These are phyloP conservation scores for Meghimatium bilineatum DNA, from an alignment of 2,888 invertebrate species.

Conservation along the genomic window DNA sequence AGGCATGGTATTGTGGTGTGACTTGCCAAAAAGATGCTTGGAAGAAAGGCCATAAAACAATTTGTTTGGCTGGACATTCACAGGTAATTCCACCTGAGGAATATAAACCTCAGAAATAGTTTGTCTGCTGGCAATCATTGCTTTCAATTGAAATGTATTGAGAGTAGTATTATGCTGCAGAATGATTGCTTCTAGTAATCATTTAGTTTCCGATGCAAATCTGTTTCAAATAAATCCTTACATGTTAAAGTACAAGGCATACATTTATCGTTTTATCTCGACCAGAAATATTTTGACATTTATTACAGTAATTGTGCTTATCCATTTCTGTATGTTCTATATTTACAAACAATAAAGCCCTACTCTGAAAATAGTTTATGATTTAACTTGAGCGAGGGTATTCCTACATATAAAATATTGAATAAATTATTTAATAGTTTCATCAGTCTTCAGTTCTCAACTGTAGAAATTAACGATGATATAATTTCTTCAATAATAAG, in stretches of 20 bases:
- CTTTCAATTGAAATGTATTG: slow-evolving; percentile 3
- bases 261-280: background rate
- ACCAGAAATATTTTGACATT: too few relatives aligned
- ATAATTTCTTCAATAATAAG: too few relatives aligned
- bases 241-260: background rate
- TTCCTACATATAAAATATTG: too few relatives aligned
- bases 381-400: too few relatives aligned
- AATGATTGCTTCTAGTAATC: slow-evolving; percentile 9
- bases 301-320: too few relatives aligned
- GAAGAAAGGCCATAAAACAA: slow-evolving; percentile 67
- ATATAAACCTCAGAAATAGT: slow-evolving; percentile 24
- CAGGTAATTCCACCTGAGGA: slow-evolving; percentile 49
- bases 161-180: slow-evolving; percentile 8
- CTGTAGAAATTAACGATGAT: too few relatives aligned
- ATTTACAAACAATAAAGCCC: too few relatives aligned
- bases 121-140: background rate
- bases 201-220: background rate
- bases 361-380: too few relatives aligned
- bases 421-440: too few relatives aligned
- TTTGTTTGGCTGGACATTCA: slow-evolving; percentile 63
- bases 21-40: slow-evolving; percentile 68
- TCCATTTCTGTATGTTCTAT: too few relatives aligned
- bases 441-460: too few relatives aligned
- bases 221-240: background rate
- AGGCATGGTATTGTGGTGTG: slow-evolving; percentile 70